phyloP scores from a whole-genome alignment of 37 sponge, comb jelly and placozoan genomes.

The Amphimedon queenslandica region DNA sequence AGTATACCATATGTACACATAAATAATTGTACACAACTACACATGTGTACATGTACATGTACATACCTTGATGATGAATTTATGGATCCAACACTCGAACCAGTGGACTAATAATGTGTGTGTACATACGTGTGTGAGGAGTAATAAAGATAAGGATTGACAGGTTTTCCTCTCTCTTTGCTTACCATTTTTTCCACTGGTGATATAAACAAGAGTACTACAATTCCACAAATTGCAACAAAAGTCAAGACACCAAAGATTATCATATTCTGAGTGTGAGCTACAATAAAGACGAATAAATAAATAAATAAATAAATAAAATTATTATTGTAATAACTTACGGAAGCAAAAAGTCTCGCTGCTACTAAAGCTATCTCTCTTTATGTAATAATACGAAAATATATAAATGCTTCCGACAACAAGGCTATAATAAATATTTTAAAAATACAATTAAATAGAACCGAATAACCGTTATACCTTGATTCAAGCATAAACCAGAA shows the following conservation, averaged over 20 bases:
- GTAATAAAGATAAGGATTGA: too few relatives aligned
- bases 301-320: neutral
- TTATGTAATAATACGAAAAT: neutral
- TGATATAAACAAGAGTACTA: constrained; percentile 26
- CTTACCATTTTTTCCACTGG: constrained; percentile 18
- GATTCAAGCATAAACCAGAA: constrained; percentile 88
- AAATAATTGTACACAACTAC: neutral
- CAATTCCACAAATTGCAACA: constrained; percentile 40
- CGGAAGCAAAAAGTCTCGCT: neutral
- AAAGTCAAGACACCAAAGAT: constrained; percentile 59
- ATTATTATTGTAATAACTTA: neutral
- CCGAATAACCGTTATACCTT: constrained; percentile 50
- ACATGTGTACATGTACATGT: neutral
- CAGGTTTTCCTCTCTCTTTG: neutral
- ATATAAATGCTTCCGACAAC: constrained; percentile 8
- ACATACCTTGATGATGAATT: neutral
- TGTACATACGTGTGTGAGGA: neutral
- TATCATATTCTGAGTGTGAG: constrained; percentile 31
- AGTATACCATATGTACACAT: neutral
- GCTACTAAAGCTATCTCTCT: neutral
- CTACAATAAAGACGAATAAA: constrained; percentile 17
- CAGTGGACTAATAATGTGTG: neutral
- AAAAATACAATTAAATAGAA: neutral
- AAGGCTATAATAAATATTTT: neutral
- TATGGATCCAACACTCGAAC: neutral